Percentiles rank a stretch among this genome's conserved stretches.
Evolutionary conservation across 2,888 invertebrate genomes (phyloP).

Genomic region (Polymixis flavicincta): DNA sequence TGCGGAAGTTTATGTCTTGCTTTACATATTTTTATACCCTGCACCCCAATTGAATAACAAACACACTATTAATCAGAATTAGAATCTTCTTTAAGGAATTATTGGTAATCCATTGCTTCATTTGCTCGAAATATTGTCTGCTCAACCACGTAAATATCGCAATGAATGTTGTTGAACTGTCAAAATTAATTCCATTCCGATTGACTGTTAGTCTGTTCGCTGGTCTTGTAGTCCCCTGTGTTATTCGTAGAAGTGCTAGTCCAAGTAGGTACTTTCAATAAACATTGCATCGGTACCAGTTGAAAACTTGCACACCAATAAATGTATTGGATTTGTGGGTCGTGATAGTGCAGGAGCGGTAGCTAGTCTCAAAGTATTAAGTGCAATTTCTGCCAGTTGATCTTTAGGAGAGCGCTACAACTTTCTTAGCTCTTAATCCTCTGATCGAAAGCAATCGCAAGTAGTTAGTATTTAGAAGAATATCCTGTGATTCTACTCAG

Average conservation of each 20-base stretch:
- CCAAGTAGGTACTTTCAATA: constrained; percentile 4
- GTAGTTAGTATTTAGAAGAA: constrained; percentile 1
- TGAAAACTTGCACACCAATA: constrained; percentile 26
- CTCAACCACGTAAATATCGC: too few relatives aligned
- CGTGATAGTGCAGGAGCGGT: constrained; percentile 24
- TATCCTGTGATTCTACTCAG: constrained; percentile 1
- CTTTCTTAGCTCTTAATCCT: constrained; percentile 29
- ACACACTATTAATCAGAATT: too few relatives aligned
- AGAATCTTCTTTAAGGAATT: too few relatives aligned
- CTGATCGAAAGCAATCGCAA: constrained; percentile 15
- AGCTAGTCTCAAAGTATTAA: constrained; percentile 41
- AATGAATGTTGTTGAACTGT: too few relatives aligned
- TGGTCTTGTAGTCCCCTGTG: neutral
- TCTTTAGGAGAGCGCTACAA: constrained; percentile 29
- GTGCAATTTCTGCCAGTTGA: constrained; percentile 39
- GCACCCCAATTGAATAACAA: too few relatives aligned
- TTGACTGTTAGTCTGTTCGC: too few relatives aligned
- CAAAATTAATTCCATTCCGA: too few relatives aligned
- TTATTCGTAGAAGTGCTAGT: constrained; percentile 2
- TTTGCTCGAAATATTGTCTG: too few relatives aligned
- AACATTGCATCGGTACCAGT: constrained; percentile 22
- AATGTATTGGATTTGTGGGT: constrained; percentile 27
- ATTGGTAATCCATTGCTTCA: too few relatives aligned
- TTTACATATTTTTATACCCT: neutral
- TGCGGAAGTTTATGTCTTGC: neutral